phyloP scores from a whole-genome alignment of 2,797 vertebrate species.

The Enteromius anoplus region DNA sequence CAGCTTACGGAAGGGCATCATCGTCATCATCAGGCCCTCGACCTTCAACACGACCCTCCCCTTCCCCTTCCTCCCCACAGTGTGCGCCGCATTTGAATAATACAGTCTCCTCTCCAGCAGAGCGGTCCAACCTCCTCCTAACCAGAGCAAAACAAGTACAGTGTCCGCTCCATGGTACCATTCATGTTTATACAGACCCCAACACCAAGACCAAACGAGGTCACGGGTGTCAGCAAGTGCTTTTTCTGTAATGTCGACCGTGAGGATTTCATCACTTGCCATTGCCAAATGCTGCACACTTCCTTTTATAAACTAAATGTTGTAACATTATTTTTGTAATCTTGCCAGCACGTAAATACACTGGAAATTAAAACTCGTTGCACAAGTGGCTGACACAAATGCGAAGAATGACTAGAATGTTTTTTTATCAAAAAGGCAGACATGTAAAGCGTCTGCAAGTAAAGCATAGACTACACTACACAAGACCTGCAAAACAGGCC shows the following conservation, averaged over 20 bases:
- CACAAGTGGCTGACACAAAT: background rate
- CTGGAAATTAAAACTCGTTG: background rate
- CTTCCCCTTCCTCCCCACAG: constrained; percentile 63
- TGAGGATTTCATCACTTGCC: background rate
- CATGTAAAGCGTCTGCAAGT: background rate
- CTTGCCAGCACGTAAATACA: background rate
- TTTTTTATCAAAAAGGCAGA: background rate
- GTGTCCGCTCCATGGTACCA: constrained; percentile 51
- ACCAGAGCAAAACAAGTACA: constrained; percentile 60
- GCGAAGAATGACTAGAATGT: background rate
- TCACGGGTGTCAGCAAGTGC: background rate
- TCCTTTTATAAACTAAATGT: background rate
- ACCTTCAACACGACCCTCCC: constrained; percentile 67
- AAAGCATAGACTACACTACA: background rate
- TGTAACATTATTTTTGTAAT: background rate
- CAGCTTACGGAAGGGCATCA: constrained; percentile 62
- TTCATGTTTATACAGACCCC: constrained; percentile 55
- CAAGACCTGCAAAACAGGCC: background rate
- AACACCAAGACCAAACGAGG: constrained; percentile 53
- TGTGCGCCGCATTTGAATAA: constrained; percentile 73
- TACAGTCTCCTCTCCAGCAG: constrained; percentile 68
- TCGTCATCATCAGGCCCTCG: constrained; percentile 60
- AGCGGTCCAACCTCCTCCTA: constrained; percentile 53
- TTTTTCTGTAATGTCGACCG: background rate
- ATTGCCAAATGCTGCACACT: background rate